Conservation (phyloP, 2,888 invertebrate genomes). For the Cartodere bifasciata region DNA sequence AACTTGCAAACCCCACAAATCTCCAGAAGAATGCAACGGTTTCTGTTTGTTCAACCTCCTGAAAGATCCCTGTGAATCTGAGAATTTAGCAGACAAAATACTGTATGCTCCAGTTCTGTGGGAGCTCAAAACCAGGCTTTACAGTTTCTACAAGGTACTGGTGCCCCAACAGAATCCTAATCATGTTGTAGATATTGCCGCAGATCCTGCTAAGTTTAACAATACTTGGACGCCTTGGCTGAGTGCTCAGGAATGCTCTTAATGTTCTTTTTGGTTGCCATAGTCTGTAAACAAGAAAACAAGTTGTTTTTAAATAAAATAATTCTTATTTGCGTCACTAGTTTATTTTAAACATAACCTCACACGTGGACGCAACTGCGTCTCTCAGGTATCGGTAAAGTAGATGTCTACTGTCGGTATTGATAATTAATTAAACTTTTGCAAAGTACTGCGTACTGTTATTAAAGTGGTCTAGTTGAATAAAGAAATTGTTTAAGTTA, state of each 20-base stretch:
- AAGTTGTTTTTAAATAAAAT: no score
- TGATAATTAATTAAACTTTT: no score
- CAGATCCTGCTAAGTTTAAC: conserved; percentile 24
- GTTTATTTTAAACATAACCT: no score
- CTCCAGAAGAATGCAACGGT: conserved; percentile 12
- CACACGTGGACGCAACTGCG: no score
- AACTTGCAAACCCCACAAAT: conserved; percentile 11
- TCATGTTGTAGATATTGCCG: conserved; percentile 17
- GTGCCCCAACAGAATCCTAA: conserved; percentile 19
- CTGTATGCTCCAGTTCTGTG: conserved; percentile 15
- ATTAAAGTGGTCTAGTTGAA: no score
- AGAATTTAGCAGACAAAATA: conserved; percentile 20
- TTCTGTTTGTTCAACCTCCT: conserved; percentile 27
- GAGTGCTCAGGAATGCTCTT: conserved; percentile 14
- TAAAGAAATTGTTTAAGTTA: no score
- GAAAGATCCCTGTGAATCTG: conserved; percentile 29
- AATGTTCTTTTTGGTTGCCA: conserved; percentile 5
- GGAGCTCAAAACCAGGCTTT: conserved; percentile 17
- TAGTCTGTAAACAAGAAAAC: not conserved
- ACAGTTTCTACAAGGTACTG: conserved; percentile 16
- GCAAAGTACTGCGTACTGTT: no score
- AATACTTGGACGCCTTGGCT: conserved; percentile 27
- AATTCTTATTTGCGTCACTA: no score
- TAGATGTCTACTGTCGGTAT: no score
- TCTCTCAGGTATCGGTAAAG: no score